Evolutionary conservation across 2,113 vertebrate species (phyloP).

Genomic region (Sinocyclocheilus maitianheensis): DNA sequence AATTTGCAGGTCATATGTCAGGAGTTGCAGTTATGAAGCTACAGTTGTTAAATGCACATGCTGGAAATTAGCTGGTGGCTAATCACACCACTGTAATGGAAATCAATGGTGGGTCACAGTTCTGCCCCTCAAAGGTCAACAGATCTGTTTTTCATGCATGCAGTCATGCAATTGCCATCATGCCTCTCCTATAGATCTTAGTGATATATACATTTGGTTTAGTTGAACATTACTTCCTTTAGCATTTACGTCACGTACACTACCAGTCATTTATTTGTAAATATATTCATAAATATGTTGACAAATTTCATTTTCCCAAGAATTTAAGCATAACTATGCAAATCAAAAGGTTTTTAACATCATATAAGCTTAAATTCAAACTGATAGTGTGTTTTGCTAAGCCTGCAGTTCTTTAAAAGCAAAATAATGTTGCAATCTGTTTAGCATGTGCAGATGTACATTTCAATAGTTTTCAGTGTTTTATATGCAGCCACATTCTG

Average conservation of each 20-base stretch:
- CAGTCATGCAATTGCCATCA: background rate
- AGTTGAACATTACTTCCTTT: too few relatives aligned
- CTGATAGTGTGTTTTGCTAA: background rate
- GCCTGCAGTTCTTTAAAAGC: background rate
- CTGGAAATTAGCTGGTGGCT: conserved; percentile 58
- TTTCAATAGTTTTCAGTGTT: background rate
- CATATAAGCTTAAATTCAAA: background rate
- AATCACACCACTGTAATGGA: conserved; percentile 23
- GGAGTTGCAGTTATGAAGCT: conserved; percentile 13
- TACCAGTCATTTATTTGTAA: too few relatives aligned
- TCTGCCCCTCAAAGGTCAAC: background rate
- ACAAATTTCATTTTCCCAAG: too few relatives aligned
- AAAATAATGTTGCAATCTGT: background rate
- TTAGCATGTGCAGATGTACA: background rate
- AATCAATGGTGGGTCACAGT: conserved; percentile 51
- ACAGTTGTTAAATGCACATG: conserved; percentile 19
- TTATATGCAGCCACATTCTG: background rate
- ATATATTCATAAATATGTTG: too few relatives aligned
- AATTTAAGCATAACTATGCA: background rate
- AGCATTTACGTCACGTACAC: too few relatives aligned
- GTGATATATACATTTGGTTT: too few relatives aligned
- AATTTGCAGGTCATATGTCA: conserved; percentile 15
- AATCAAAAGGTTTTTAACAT: background rate
- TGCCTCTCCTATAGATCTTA: background rate
- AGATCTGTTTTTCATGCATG: background rate